These are phyloP conservation scores for Syrrhaptes paradoxus DNA, from an alignment of 2,113 vertebrate species.

Conservation along the genomic window DNA sequence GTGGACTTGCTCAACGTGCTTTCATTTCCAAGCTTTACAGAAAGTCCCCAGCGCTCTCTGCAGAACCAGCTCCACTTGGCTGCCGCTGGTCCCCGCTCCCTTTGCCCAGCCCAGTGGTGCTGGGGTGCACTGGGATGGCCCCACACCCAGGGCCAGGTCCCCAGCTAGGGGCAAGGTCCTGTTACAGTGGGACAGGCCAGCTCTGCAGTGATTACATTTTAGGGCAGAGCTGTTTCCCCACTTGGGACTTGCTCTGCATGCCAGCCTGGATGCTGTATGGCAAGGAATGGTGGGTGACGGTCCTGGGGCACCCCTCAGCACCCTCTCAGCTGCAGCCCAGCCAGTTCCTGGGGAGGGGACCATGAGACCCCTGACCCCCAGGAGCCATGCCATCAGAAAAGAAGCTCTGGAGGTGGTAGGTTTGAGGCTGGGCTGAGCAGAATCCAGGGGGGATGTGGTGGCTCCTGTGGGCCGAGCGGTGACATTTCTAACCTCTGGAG, in stretches of 20 bases:
- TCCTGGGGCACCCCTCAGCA: neutral
- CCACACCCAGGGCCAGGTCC: neutral
- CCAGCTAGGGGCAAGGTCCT: neutral
- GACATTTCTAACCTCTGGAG: neutral
- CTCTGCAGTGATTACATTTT: neutral
- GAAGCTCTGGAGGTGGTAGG: neutral
- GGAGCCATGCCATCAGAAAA: fast-evolving
- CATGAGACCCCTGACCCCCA: fast-evolving
- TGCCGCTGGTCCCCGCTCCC: fast-evolving
- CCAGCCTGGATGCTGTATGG: neutral
- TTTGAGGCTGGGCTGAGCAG: neutral
- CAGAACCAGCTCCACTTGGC: neutral
- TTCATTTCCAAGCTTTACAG: neutral
- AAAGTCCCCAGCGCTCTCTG: neutral
- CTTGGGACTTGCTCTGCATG: neutral
- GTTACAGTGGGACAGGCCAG: neutral
- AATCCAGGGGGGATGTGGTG: neutral
- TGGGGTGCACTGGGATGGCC: neutral
- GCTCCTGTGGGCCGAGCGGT: fast-evolving
- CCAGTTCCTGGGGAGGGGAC: neutral
- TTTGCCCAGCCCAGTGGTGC: neutral
- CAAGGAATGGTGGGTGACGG: neutral
- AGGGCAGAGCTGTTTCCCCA: neutral
- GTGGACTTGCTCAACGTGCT: neutral
- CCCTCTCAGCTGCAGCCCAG: neutral